Evolutionary conservation across 2,888 invertebrate species (phyloP).

Genomic region (Aethes cnicana): DNA sequence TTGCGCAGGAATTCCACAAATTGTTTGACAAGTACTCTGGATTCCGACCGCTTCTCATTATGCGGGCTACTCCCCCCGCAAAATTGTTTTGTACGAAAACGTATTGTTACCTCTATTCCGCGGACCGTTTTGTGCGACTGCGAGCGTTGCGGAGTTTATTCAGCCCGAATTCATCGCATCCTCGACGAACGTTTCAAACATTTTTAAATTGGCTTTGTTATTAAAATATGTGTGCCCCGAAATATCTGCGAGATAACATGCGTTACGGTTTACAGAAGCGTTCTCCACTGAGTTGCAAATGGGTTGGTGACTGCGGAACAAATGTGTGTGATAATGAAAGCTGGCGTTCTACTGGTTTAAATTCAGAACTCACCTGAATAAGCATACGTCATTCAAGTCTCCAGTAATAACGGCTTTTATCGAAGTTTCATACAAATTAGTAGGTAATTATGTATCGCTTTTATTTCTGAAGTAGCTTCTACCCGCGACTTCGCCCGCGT

Average conservation of each 20-base stretch:
- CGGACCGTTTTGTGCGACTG: conserved; percentile 13
- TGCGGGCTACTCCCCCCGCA: conserved; percentile 12
- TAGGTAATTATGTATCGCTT: no score
- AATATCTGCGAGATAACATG: conserved; percentile 13
- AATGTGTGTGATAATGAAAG: conserved; percentile 1
- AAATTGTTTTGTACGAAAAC: conserved; percentile 20
- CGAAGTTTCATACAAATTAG: no score
- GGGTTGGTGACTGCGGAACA: not conserved
- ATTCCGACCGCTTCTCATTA: conserved; percentile 23
- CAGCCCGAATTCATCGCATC: conserved; percentile 20
- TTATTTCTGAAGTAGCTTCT: no score
- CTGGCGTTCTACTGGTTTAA: conserved; percentile 2
- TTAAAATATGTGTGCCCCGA: conserved; percentile 24
- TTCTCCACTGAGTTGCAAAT: conserved; percentile 4
- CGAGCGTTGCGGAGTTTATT: conserved; percentile 14
- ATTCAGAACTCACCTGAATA: no score
- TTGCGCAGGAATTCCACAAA: conserved; percentile 22
- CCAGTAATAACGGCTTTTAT: no score
- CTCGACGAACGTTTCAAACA: conserved; percentile 21
- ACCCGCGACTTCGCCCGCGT: no score
- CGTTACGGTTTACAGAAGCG: conserved; percentile 12
- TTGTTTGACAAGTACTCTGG: conserved; percentile 24
- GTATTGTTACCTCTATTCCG: conserved; percentile 19
- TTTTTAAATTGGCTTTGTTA: conserved; percentile 31
- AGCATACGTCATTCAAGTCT: no score